phyloP scores from a whole-genome alignment of 1,140 invertebrate species.

The Lanistes nyassanus region DNA sequence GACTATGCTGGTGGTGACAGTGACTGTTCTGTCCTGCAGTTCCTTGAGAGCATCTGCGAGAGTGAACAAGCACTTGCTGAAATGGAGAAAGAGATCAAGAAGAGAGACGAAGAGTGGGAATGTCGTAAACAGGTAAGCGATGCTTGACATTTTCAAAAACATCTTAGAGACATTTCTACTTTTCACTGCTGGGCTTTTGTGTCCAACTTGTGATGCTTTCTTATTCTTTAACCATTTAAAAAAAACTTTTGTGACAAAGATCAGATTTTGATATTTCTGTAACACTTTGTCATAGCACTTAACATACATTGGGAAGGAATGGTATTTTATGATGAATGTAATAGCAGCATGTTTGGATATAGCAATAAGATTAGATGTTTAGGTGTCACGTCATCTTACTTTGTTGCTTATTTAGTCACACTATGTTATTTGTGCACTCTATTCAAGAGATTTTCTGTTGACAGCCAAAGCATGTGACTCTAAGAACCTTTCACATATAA shows the following conservation, averaged over 20 bases:
- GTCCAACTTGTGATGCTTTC: background rate
- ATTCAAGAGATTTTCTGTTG: too few species aligned
- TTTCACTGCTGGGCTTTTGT: too few species aligned
- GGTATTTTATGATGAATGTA: background rate
- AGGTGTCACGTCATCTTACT: too few species aligned
- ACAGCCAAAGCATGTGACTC: too few species aligned
- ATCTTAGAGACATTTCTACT: too few species aligned
- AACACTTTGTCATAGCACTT: background rate
- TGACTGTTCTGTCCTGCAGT: constrained; percentile 19
- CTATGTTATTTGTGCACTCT: too few species aligned
- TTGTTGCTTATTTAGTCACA: too few species aligned
- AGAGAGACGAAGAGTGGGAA: constrained; percentile 42
- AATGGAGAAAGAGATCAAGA: constrained; percentile 43
- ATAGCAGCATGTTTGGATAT: too few species aligned
- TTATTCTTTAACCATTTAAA: background rate
- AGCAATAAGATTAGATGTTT: too few species aligned
- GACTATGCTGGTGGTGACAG: too few species aligned
- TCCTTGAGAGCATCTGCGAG: constrained; percentile 31
- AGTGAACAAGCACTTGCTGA: constrained; percentile 26
- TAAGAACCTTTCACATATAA: too few species aligned
- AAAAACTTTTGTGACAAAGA: background rate
- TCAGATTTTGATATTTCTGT: background rate
- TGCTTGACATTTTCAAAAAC: background rate
- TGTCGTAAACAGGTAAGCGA: constrained; percentile 41
- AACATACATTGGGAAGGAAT: background rate